phyloP scores from a whole-genome alignment of 1,140 invertebrate species.

The Microplitis demolitor region DNA sequence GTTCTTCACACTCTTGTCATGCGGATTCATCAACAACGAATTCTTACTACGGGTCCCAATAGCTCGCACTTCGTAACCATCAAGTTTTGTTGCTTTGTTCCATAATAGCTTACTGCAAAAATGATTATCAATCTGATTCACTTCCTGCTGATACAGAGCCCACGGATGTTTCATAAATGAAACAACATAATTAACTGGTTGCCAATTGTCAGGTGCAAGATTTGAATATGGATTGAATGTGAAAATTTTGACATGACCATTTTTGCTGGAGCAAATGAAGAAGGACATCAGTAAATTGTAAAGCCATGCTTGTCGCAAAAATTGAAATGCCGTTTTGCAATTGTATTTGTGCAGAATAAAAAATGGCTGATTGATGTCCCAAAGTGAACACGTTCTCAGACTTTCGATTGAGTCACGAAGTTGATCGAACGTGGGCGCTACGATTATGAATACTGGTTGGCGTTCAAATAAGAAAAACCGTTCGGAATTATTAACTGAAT shows the following conservation, averaged over 20 bases:
- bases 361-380: background rate
- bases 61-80: background rate
- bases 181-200: background rate
- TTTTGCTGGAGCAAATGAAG: background rate
- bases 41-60: background rate
- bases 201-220: background rate
- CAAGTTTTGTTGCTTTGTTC: background rate
- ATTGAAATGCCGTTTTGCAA: background rate
- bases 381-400: background rate
- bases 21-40: background rate
- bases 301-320: background rate
- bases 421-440: background rate
- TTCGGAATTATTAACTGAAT: background rate
- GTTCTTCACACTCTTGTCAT: background rate
- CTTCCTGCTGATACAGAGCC: background rate
- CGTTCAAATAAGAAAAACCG: background rate
- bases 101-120: background rate
- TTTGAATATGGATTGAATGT: background rate
- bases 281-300: background rate
- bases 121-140: too few species aligned
- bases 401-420: background rate
- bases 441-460: background rate
- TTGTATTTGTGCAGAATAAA: background rate
- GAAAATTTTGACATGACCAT: background rate
- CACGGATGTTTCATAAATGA: background rate